Base-by-base conservation (phyloP, 1,140 invertebrate genomes). In the Scaptomyza pallida region DNA sequence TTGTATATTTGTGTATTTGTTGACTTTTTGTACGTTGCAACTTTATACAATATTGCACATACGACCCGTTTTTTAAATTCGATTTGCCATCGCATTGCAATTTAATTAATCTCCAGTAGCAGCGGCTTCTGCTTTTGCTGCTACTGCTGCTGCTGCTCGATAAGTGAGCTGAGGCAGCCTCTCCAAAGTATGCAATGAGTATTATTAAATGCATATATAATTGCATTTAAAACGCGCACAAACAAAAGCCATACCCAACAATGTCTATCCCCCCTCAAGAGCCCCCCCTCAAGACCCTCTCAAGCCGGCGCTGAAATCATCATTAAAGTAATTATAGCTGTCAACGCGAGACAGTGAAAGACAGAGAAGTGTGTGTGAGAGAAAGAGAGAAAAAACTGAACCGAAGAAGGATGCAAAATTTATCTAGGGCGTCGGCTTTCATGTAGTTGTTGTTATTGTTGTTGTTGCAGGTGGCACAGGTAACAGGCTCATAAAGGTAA, bases 301-400 rank as follows among this genome's bases (percentile, higher is more conserved):
- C 30, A 54, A 17, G 40, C 30, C 41, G 23, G 9, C 33, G 55
- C 75, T 71, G 77, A 75, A 79, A 79, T 75, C 76, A 71, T 79
- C 77, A 79, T 79, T 78, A 79, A 79, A 79, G 76, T 79, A 79
- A 79, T 79, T 78, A 78, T 79, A 79, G 65, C 59, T 78, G 76
- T 75, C 77, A 74, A 64, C 56, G 57, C 40, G 6, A 26, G 50
- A 33, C 54, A 19, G 43, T 64, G 59, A 35, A 35, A 30, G 2
- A 30, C n/a, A n/a, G n/a, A n/a, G n/a, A n/a, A n/a, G n/a, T n/a
- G n/a, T n/a, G n/a, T n/a, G n/a, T n/a, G n/a, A n/a, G 1, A 35
- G 0, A 35, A 35, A 35, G 0, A 12, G 10, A 33, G 9, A 33
- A 33, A 33, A 35, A 12, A 1, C 3, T 3, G 33, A 23, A 40